Base-by-base conservation (phyloP, 2,888 invertebrate species). In the Linnaemya tessellans region DNA sequence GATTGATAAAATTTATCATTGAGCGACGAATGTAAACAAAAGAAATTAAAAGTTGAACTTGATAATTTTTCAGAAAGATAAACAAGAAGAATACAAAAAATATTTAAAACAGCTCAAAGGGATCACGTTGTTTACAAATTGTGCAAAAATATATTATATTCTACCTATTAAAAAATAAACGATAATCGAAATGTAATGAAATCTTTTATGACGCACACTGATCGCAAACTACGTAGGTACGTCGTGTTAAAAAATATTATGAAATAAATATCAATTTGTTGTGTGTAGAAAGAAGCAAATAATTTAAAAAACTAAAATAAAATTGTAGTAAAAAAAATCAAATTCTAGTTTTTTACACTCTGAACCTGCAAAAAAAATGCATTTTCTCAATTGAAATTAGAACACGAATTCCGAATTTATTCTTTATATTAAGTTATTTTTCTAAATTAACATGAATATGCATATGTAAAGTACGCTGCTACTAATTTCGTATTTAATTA, bases 31-130 rank as follows among this genome's bases (percentile, higher is more conserved):
- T 49, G 49, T 35, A 62, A 35, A 60, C 62, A 51, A 38, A 49
- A 73, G 22, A 62, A 62, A 38, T 74, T 51, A 35, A 58, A 71
- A 70, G 56, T 56, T 70, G 56, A 43, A 43, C 41, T 58, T 71
- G 58, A 60, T 60, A 8, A 58, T 18, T 25, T n/a, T 62, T 62
- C 51, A 38, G 49, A 62, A 49, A 74, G 62, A 62, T 9, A 49
- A 49, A 62, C 43, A 60, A 20, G 3, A 46, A 18, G 8, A 64
- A 20, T 22, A 7, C 3, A 5, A 10, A 30, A 22, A 22, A 43
- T 13, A 64, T 15, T 41, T 35, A 38, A 9, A 9, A 9, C 8
- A 9, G 9, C 10, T 5, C 4, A 8, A 38, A 5, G 10, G 38
- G 4, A 8, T 38, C 9, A 38, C 38, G 43, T 64, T 30, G 30